Evolutionary conservation across 2,113 vertebrate genomes (phyloP), one percentile per base, ranked within the genome.

Genomic region (Hypocryptadius cinnamomeus): DNA sequence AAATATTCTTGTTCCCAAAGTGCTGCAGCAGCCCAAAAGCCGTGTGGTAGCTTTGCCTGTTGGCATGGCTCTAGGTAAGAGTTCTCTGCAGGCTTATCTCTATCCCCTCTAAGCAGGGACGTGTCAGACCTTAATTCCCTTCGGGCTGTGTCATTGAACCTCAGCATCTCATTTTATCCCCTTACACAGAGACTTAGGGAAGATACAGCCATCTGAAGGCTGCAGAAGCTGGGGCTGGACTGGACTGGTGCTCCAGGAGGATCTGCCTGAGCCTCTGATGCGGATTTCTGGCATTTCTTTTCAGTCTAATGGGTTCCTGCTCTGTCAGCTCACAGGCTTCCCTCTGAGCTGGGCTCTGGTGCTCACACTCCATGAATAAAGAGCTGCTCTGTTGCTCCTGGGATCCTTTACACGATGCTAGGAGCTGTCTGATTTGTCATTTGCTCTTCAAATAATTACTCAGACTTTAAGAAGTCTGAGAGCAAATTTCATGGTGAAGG

Each of bases 111-210:
- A 92, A 96, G 94, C 82, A 89, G 95, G 93, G 80, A 89, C 8
- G 15, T 83, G 93, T 79, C 95, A 92, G 89, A 69, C 87, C 85
- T 92, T 96, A 96, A 96, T 95, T 95, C 94, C 88, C 48, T 85
- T 64, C 0, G 8, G 82, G 80, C 77, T 47, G 73, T 97, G 89
- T 94, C 95, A 93, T 2, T 94, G 96, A 96, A 91, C 93, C 42
- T 3, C 89, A 89, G 87, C 96, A 89, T 92, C 93, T 94, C 74
- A 13, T 89, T 95, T 96, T 44, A 94, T 96, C 94, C 94, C 5
- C 6, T 94, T 94, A 93, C 86, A 85, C 78, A 85, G 91, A 94
- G 87, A 78, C 85, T 92, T 92, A 35, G 77, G 90, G 35, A 33
- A 93, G 87, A 74, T 30, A 8, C 0, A 85, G 56, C 44, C 81